Conservation (phyloP, 1,140 invertebrate species). For the Holcopasites calliopsidis region DNA sequence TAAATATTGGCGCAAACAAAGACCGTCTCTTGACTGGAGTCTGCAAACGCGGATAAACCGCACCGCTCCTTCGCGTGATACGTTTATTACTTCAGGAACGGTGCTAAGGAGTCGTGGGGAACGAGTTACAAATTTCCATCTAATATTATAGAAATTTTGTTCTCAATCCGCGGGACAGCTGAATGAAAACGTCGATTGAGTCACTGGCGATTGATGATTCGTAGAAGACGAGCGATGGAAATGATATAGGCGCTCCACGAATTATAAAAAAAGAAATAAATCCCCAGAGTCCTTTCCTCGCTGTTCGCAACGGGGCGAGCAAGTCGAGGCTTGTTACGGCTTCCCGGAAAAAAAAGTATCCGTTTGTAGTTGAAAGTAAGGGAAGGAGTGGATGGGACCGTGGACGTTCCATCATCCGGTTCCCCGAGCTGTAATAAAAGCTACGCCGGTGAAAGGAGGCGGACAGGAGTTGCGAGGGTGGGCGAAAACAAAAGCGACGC, state of each 20-base stretch:
- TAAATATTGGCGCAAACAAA: constrained; percentile 48
- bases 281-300: no score
- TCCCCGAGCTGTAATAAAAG: constrained; percentile 34
- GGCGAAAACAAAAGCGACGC: constrained; percentile 27
- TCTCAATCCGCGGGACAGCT: no score
- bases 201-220: no score
- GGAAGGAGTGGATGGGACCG: not conserved
- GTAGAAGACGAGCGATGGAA: no score
- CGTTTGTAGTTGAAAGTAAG: constrained; percentile 40
- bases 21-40: not conserved
- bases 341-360: not conserved
- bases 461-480: not conserved
- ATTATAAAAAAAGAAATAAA: not conserved
- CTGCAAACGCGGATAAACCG: constrained; percentile 19
- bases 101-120: no score
- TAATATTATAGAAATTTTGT: no score
- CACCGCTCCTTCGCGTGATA: not conserved
- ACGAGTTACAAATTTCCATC: not conserved
- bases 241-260: not conserved
- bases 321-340: not conserved
- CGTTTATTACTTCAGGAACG: constrained; percentile 14
- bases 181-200: no score
- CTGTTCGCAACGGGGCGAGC: constrained; percentile 7
- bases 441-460: constrained; percentile 9
- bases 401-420: constrained; percentile 34